A percentile compares a stretch with the other conserved stretches of the same genome.
Evolutionary conservation across 2,888 invertebrate genomes (phyloP).

Genomic region (Philopedon plagiatum): DNA sequence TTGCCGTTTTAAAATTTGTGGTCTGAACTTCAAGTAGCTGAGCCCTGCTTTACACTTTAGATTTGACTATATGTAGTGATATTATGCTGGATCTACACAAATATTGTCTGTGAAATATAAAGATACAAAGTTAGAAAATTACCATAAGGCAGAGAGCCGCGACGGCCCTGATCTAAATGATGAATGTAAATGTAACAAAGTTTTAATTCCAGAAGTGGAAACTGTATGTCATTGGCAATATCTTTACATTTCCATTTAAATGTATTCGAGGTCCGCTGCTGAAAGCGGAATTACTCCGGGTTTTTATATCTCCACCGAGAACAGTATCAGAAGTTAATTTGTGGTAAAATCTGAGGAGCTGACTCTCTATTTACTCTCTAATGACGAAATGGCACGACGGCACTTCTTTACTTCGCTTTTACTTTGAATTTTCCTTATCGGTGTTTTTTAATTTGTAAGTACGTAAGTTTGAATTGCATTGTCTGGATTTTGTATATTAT

Average conservation of each 20-base stretch:
- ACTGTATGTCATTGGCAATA: slow-evolving; percentile 65
- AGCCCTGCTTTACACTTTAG: too few relatives aligned
- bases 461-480: neutral
- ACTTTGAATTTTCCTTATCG: slow-evolving; percentile 60
- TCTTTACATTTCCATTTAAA: slow-evolving; percentile 68
- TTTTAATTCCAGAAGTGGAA: slow-evolving; percentile 65
- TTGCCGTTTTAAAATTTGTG: too few relatives aligned
- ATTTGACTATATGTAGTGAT: too few relatives aligned
- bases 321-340: slow-evolving; percentile 70
- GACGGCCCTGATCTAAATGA: slow-evolving; percentile 45
- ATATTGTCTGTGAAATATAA: too few relatives aligned
- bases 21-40: too few relatives aligned
- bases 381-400: slow-evolving; percentile 64
- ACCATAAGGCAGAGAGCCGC: neutral
- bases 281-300: slow-evolving; percentile 64
- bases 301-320: slow-evolving; percentile 69
- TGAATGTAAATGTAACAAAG: slow-evolving; percentile 58
- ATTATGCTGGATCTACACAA: too few relatives aligned
- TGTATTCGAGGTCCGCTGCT: slow-evolving; percentile 63
- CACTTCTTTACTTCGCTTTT: slow-evolving; percentile 49
- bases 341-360: slow-evolving; percentile 68
- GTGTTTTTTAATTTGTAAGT: neutral
- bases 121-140: too few relatives aligned
- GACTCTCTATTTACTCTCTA: slow-evolving; percentile 65
- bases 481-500: neutral